Evolutionary conservation across 2,888 invertebrate genomes (phyloP).

Genomic region (Lutraria lutraria): DNA sequence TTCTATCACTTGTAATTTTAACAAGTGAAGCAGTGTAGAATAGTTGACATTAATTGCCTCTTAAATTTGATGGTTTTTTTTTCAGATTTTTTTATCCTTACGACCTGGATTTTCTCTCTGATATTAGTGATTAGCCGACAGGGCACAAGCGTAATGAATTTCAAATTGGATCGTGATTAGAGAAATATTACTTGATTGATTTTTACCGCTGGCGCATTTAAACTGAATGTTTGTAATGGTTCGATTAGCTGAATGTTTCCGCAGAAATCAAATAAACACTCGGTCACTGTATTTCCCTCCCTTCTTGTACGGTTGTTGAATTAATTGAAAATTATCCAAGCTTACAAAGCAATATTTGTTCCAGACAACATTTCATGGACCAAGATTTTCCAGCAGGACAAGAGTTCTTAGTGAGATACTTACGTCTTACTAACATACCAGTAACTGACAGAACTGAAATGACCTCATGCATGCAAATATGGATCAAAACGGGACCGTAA

Average conservation of each 20-base stretch:
- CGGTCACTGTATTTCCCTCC: background rate
- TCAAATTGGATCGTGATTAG: constrained; percentile 2
- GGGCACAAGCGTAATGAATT: background rate
- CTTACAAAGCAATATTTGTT: constrained; percentile 21
- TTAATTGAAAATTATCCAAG: constrained; percentile 15
- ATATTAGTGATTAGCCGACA: background rate
- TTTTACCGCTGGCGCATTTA: constrained; percentile 2
- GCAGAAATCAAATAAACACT: constrained; percentile 1
- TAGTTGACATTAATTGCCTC: background rate
- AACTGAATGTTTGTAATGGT: background rate
- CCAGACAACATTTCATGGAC: constrained; percentile 2
- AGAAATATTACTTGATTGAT: constrained; percentile 13
- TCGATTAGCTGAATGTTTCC: background rate
- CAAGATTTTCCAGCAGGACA: background rate
- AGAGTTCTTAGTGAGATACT: background rate
- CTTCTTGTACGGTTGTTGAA: background rate
- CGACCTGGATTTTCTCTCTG: background rate
- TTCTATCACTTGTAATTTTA: background rate
- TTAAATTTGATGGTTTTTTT: background rate
- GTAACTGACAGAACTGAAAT: background rate
- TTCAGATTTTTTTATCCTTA: background rate
- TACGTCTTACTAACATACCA: background rate
- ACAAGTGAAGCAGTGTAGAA: background rate
- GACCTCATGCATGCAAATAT: background rate
- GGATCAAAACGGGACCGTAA: background rate